Evolutionary conservation across 2,888 invertebrate genomes (phyloP).

Genomic region (Watsonalla binaria): DNA sequence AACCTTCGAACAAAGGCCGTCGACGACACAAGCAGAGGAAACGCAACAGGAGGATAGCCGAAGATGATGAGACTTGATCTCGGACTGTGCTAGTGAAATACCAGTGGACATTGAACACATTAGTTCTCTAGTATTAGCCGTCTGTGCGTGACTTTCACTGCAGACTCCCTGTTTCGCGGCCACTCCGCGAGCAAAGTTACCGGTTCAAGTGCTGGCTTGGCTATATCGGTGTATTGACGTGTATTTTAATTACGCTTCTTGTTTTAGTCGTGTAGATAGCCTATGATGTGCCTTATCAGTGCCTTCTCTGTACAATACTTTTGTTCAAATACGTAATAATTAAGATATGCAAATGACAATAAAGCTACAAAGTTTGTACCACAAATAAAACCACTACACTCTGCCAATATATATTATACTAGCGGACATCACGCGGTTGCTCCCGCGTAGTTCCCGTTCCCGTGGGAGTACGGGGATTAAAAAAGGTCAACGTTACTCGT

Average conservation of each 20-base stretch:
- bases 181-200: constrained; percentile 26
- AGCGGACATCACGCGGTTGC: no score
- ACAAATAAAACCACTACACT: background rate
- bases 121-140: constrained; percentile 45
- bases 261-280: constrained; percentile 52
- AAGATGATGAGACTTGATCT: constrained; percentile 64
- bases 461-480: no score
- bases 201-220: constrained; percentile 28
- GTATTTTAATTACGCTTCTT: constrained; percentile 58
- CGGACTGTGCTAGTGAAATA: constrained; percentile 37
- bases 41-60: constrained; percentile 49
- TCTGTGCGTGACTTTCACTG: background rate
- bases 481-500: no score
- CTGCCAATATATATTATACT: no score
- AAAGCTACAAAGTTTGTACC: background rate
- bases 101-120: constrained; percentile 64
- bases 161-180: background rate
- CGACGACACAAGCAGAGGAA: constrained; percentile 57
- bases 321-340: constrained; percentile 23
- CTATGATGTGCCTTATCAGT: constrained; percentile 50
- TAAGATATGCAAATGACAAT: constrained; percentile 2
- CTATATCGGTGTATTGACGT: constrained; percentile 33
- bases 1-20: constrained; percentile 71
- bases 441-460: no score
- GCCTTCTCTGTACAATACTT: constrained; percentile 34